These are phyloP conservation scores for Cichladusa arquata DNA, from an alignment of 2,113 vertebrate genomes.

Conservation along the genomic window DNA sequence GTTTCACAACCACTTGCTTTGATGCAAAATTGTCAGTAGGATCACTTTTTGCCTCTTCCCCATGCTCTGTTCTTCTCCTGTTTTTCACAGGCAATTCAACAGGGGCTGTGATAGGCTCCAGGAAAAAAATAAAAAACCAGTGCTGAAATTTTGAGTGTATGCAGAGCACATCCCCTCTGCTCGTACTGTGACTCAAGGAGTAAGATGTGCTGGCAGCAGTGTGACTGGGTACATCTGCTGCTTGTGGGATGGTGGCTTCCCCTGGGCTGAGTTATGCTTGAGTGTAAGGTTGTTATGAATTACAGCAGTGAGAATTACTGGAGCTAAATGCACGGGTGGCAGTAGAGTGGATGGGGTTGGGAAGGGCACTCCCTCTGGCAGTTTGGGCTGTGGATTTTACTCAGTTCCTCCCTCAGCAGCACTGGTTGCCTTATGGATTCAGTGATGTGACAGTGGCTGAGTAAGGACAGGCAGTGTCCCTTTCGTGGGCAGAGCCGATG, in stretches of 20 bases:
- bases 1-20: not conserved
- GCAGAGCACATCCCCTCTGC: not conserved
- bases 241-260: not conserved
- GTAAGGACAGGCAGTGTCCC: fast-evolving
- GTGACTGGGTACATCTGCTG: not conserved
- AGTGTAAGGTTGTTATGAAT: not conserved
- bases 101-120: no score
- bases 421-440: fast-evolving
- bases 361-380: not conserved
- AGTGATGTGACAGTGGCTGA: not conserved
- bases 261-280: not conserved
- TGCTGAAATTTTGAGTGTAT: not conserved
- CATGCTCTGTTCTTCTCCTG: not conserved
- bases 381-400: not conserved
- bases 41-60: not conserved
- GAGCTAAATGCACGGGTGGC: fast-evolving
- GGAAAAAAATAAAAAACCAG: no score
- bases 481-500: fast-evolving
- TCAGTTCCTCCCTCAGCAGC: not conserved
- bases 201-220: not conserved
- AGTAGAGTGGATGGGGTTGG: fast-evolving
- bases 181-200: not conserved
- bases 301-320: not conserved
- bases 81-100: not conserved
- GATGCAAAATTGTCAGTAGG: not conserved